Evolutionary conservation across 92 coral and sea anemone genomes (phyloP).

Genomic region (Porites evermanni): DNA sequence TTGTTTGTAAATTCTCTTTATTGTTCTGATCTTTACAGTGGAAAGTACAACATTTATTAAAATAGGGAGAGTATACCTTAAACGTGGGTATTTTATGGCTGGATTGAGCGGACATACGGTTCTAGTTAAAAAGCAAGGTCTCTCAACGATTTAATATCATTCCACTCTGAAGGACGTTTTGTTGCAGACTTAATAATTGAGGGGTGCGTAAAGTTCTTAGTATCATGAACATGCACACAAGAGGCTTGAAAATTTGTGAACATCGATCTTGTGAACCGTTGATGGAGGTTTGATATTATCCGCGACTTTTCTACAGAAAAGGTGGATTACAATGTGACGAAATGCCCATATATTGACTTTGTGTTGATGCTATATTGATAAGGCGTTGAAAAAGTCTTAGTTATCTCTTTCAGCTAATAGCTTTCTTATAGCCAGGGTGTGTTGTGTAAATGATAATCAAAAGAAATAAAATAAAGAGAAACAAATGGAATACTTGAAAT

Average conservation of each 20-base stretch:
- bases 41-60: neutral
- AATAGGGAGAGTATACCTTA: neutral
- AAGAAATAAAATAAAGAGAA: neutral
- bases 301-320: neutral
- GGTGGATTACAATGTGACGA: constrained; percentile 36
- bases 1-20: neutral
- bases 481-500: neutral
- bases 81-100: neutral
- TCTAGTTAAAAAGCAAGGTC: neutral
- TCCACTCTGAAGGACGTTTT: neutral
- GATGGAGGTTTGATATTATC: constrained; percentile 42
- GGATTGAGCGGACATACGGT: neutral
- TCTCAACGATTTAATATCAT: constrained; percentile 4
- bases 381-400: constrained; percentile 44
- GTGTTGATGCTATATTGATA: constrained; percentile 8
- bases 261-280: constrained; percentile 29
- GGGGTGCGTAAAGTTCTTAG: neutral
- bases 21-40: neutral
- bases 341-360: neutral
- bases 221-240: neutral
- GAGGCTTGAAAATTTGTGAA: constrained; percentile 44
- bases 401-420: constrained; percentile 28
- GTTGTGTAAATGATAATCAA: constrained; percentile 10
- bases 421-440: constrained; percentile 34
- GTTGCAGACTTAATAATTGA: neutral